Conservation (phyloP, 1,140 invertebrate genomes). For the Cryptotermes secundus region DNA sequence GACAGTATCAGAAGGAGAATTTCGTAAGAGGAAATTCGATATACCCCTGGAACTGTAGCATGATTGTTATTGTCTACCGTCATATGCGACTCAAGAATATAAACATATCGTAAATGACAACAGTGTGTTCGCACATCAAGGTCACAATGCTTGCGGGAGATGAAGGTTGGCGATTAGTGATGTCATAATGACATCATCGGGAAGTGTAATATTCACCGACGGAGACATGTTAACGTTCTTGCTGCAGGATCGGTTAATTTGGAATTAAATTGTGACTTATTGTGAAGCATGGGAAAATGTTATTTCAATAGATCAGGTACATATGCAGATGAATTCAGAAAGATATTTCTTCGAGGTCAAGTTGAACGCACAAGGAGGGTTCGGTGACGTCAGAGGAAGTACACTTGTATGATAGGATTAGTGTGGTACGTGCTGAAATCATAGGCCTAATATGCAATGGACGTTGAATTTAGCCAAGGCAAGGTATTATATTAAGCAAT, state of each 20-base stretch:
- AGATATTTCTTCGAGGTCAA: constrained; percentile 21
- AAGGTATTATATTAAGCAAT: neutral
- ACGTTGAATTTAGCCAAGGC: neutral
- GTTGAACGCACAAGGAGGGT: constrained; percentile 31
- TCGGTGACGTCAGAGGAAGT: constrained; percentile 35
- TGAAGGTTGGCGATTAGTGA: constrained; percentile 36
- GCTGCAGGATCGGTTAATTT: neutral
- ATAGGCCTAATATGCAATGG: neutral
- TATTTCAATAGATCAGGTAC: neutral
- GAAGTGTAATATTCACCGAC: constrained; percentile 25
- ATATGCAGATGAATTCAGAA: neutral
- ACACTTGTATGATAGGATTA: constrained; percentile 21
- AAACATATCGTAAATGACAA: constrained; percentile 23
- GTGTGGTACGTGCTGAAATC: constrained; percentile 8
- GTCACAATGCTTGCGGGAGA: constrained; percentile 31
- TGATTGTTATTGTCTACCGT: neutral
- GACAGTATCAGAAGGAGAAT: too few species aligned
- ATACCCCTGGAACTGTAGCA: neutral
- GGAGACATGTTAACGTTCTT: constrained; percentile 18
- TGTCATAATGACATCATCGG: constrained; percentile 36
- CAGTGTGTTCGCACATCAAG: constrained; percentile 30
- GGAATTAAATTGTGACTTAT: neutral
- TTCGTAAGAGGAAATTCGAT: neutral
- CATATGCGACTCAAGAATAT: constrained; percentile 19
- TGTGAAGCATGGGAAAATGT: neutral